A percentile compares a stretch with the other conserved stretches of the same genome.
Evolutionary conservation across 2,888 invertebrate genomes (phyloP).

Genomic region (Proisotoma minuta): DNA sequence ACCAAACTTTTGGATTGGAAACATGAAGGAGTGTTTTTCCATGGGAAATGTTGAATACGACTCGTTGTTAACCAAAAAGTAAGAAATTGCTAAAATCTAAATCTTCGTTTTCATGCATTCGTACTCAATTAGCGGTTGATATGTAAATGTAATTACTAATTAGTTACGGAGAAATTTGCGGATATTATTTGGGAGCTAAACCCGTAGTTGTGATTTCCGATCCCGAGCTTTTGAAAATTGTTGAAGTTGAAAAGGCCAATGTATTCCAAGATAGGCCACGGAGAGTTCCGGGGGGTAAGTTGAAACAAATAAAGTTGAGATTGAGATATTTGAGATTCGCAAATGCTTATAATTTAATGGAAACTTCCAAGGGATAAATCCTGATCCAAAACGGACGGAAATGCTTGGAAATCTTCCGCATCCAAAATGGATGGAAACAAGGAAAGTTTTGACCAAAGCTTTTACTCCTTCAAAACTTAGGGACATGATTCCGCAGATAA

Average conservation of each 20-base stretch:
- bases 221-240: slow-evolving; percentile 19
- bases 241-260: slow-evolving; percentile 12
- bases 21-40: slow-evolving; percentile 13
- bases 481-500: slow-evolving; percentile 11
- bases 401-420: slow-evolving; percentile 38
- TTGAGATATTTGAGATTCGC: not conserved
- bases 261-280: slow-evolving; percentile 29
- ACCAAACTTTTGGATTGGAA: slow-evolving; percentile 14
- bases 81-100: not conserved
- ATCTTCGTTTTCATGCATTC: no score
- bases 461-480: slow-evolving; percentile 21
- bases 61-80: slow-evolving; percentile 5
- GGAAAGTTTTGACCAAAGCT: slow-evolving; percentile 22
- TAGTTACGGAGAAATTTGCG: slow-evolving; percentile 29
- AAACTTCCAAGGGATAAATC: slow-evolving; percentile 29
- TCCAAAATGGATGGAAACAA: slow-evolving; percentile 21
- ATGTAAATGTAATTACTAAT: not conserved
- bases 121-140: not conserved
- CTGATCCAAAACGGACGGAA: slow-evolving; percentile 27
- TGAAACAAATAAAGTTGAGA: not conserved
- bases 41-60: slow-evolving; percentile 21
- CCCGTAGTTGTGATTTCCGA: slow-evolving; percentile 28
- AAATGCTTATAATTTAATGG: not conserved
- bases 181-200: slow-evolving; percentile 39
- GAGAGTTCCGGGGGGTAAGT: slow-evolving; percentile 29